Conservation (phyloP, 2,797 vertebrate genomes). For the Columba guinea region DNA sequence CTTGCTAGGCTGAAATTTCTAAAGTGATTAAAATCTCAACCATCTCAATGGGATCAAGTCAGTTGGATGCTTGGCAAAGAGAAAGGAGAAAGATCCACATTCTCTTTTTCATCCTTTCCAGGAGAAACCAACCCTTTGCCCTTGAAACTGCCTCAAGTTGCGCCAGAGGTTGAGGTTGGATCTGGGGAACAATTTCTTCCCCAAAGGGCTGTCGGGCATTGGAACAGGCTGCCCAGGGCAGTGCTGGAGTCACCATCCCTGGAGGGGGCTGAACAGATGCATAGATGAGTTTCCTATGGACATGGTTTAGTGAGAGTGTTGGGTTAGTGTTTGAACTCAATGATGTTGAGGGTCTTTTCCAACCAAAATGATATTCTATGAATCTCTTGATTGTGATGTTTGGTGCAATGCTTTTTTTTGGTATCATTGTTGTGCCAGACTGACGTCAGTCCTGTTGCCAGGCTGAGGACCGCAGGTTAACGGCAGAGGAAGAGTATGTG, state of each 20-base stretch:
- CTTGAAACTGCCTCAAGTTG: too few species aligned
- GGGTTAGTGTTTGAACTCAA: too few species aligned
- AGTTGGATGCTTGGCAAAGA: background rate
- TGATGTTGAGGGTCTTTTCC: too few species aligned
- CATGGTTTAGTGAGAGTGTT: too few species aligned
- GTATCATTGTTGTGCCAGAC: background rate
- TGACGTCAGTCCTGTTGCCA: background rate
- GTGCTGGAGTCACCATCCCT: too few species aligned
- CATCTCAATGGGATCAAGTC: background rate
- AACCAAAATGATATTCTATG: too few species aligned
- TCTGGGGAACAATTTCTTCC: too few species aligned
- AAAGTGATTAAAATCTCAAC: background rate
- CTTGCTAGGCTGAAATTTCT: background rate
- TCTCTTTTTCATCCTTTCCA: background rate
- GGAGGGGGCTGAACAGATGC: too few species aligned
- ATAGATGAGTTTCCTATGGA: too few species aligned
- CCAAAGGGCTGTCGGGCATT: too few species aligned
- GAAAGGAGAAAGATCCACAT: background rate
- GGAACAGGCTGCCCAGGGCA: too few species aligned
- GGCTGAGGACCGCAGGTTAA: background rate
- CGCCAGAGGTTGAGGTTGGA: too few species aligned
- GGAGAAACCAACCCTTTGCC: background rate
- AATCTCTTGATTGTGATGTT: background rate
- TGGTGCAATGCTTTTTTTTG: background rate
- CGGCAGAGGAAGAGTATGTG: rapidly evolving